These are phyloP conservation scores for Myotis brandtii DNA, from an alignment of 2,113 vertebrate species.

Conservation along the genomic window DNA sequence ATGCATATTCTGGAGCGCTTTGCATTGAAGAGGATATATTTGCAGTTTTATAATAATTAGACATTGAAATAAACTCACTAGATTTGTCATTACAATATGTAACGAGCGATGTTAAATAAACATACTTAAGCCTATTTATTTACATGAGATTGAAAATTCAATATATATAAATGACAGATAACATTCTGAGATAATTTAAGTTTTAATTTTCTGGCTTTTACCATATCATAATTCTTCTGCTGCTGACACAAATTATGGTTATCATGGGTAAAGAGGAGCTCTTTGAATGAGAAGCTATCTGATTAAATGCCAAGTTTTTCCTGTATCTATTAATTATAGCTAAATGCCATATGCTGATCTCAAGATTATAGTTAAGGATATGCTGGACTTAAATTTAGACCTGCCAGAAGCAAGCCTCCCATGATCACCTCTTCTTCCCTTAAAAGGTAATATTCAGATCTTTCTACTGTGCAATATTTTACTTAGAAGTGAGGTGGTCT, in stretches of 20 bases:
- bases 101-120: background rate
- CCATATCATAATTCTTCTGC: background rate
- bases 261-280: background rate
- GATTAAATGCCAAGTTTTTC: background rate
- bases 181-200: background rate
- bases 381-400: background rate
- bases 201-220: background rate
- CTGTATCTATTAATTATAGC: background rate
- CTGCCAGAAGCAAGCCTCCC: background rate
- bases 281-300: background rate
- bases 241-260: background rate
- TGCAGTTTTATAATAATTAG: background rate
- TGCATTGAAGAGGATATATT: background rate
- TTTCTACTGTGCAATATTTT: background rate
- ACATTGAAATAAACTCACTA: conserved; percentile 17
- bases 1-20: background rate
- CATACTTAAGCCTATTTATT: background rate
- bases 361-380: background rate
- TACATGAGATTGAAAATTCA: background rate
- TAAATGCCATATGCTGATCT: background rate
- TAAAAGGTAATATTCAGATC: background rate
- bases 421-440: background rate
- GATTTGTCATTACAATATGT: background rate
- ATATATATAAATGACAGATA: background rate
- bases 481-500: background rate